Evolutionary conservation across 35 echinoderm and acorn worm genomes (phyloP).

Genomic region (Hemicentrotus pulcherrimus): DNA sequence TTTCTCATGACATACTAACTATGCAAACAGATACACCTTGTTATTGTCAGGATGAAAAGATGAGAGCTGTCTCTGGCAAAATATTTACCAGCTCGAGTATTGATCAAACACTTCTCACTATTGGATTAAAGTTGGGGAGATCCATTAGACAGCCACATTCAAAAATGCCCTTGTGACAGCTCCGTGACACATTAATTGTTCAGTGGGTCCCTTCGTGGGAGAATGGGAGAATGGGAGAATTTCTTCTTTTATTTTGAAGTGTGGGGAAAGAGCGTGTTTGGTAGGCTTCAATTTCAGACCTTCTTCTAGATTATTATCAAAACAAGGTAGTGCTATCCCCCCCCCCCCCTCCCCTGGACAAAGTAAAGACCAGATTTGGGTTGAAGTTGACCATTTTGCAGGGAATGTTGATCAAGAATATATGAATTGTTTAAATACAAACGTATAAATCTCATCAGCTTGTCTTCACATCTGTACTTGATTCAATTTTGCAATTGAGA

Average conservation of each 20-base stretch:
- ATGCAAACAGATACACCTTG: constrained; percentile 8
- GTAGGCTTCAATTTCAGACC: background rate
- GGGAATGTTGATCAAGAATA: too few species aligned
- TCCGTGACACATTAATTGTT: background rate
- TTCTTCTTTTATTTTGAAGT: background rate
- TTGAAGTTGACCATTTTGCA: too few species aligned
- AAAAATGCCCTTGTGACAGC: background rate
- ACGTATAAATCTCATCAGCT: too few species aligned
- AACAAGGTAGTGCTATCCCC: background rate
- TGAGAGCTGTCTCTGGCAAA: constrained; percentile 9
- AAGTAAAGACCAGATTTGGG: too few species aligned
- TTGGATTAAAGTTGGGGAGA: background rate
- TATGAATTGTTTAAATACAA: too few species aligned
- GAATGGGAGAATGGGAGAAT: background rate
- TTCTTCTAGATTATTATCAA: background rate
- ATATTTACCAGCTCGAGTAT: background rate
- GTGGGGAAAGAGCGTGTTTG: background rate
- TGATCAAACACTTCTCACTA: background rate
- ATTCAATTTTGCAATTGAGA: background rate
- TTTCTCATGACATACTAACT: constrained; percentile 5
- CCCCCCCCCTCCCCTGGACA: background rate
- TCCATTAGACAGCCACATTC: background rate
- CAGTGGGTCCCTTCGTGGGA: background rate
- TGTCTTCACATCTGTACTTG: background rate
- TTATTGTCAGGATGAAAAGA: background rate